Conservation (phyloP, 2,888 invertebrate species). For the Harpalus rufipes region DNA sequence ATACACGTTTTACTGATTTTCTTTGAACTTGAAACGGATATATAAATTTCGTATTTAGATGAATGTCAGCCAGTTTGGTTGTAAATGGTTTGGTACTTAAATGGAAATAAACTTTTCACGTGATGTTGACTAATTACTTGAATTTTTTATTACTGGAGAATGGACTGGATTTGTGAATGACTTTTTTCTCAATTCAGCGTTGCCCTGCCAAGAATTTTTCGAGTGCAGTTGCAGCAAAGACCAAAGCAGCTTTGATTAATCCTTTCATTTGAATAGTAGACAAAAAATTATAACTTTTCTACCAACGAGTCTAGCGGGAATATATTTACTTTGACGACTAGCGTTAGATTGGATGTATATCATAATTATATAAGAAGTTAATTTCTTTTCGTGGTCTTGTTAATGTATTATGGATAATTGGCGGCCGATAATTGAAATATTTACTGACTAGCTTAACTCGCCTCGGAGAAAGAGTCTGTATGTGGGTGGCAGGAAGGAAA, state of each 20-base stretch:
- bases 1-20: slow-evolving; percentile 57
- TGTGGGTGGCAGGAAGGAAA: slow-evolving; percentile 62
- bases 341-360: no score
- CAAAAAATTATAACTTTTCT: neutral
- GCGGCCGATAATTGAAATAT: no score
- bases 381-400: no score
- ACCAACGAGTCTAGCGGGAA: neutral
- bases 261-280: slow-evolving; percentile 33
- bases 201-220: slow-evolving; percentile 42
- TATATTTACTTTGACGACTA: neutral
- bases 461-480: neutral
- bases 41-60: slow-evolving; percentile 62
- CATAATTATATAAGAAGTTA: no score
- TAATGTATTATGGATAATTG: no score
- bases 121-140: slow-evolving; percentile 53
- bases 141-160: slow-evolving; percentile 15
- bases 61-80: slow-evolving; percentile 27
- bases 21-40: slow-evolving; percentile 64
- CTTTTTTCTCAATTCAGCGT: slow-evolving; percentile 40
- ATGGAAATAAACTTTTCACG: slow-evolving; percentile 53
- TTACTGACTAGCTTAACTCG: no score
- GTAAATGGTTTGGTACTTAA: slow-evolving; percentile 52
- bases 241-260: slow-evolving; percentile 37
- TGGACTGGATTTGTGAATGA: slow-evolving; percentile 31
- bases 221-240: slow-evolving; percentile 36